These are phyloP conservation scores for Mythimna lalbum DNA, from an alignment of 2,888 invertebrate species.

Conservation along the genomic window DNA sequence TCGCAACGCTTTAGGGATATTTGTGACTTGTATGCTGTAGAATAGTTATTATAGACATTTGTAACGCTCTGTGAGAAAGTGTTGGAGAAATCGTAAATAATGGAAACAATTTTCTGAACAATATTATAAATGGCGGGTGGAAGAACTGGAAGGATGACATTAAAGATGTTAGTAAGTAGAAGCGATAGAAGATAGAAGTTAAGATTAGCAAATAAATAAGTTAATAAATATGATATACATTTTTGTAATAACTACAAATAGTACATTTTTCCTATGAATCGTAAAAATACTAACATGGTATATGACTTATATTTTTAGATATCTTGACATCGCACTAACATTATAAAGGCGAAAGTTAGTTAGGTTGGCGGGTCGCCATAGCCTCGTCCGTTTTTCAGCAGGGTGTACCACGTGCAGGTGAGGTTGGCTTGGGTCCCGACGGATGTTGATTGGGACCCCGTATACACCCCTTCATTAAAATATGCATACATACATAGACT, in stretches of 20 bases:
- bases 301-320: not conserved
- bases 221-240: not conserved
- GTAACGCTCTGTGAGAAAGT: conserved; percentile 55
- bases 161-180: conserved; percentile 11
- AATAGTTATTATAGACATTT: conserved; percentile 53
- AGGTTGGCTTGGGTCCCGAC: too few relatives aligned
- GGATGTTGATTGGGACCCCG: too few relatives aligned
- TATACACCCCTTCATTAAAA: too few relatives aligned
- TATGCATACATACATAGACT: too few relatives aligned
- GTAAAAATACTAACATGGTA: not conserved
- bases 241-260: not conserved
- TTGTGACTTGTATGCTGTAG: conserved; percentile 51
- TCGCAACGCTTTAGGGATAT: conserved; percentile 64
- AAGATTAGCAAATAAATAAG: not conserved
- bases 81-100: conserved; percentile 54
- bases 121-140: conserved; percentile 37
- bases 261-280: not conserved
- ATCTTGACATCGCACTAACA: too few relatives aligned
- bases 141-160: conserved; percentile 8
- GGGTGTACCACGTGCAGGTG: too few relatives aligned
- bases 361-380: too few relatives aligned
- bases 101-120: conserved; percentile 51
- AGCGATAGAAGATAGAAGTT: not conserved
- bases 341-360: too few relatives aligned
- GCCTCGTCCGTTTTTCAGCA: too few relatives aligned